phyloP scores from a whole-genome alignment of 2,888 invertebrate genomes.

The Lydus trimaculatus region DNA sequence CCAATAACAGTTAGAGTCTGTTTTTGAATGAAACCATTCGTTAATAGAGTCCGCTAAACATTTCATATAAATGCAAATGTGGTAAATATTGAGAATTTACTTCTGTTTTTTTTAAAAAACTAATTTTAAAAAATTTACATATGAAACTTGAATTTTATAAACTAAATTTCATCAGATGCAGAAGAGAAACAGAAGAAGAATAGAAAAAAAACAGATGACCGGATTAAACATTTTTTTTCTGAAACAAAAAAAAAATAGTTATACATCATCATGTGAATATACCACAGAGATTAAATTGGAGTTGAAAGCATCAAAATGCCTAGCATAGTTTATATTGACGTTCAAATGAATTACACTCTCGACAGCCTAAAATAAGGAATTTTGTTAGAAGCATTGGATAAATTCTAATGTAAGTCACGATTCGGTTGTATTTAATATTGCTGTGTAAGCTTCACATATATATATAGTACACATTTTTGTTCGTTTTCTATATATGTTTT shows the following conservation, averaged over 20 bases:
- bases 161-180: background rate
- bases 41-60: background rate
- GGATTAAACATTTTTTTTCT: background rate
- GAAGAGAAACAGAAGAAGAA: background rate
- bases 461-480: background rate
- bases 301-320: background rate
- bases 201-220: background rate
- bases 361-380: background rate
- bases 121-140: background rate
- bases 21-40: background rate
- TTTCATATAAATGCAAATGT: slow-evolving; percentile 7
- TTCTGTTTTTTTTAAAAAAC: background rate
- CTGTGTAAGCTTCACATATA: background rate
- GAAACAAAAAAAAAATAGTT: background rate
- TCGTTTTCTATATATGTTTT: background rate
- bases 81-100: background rate
- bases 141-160: background rate
- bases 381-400: background rate
- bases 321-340: background rate
- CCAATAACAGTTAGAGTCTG: background rate
- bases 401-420: background rate
- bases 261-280: background rate
- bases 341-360: slow-evolving; percentile 1
- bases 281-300: background rate
- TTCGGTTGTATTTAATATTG: background rate